Evolutionary conservation across 64 coral and sea anemone genomes (phyloP).

Genomic region (Stichodactyla mertensii): DNA sequence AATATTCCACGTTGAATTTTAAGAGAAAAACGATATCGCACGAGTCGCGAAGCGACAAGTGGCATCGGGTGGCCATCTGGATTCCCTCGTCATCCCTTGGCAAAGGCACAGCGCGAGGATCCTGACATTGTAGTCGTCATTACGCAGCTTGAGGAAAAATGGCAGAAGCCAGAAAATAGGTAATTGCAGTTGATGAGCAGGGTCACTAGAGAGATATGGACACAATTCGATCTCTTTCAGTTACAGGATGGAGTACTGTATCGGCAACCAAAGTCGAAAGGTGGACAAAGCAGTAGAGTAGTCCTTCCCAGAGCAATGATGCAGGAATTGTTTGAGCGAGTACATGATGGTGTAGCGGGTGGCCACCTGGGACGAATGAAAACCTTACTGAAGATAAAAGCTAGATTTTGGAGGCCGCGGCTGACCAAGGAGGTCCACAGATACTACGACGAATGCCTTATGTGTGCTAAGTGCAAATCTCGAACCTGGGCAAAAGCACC

Average conservation of each 20-base stretch:
- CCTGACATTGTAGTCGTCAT: constrained; percentile 31
- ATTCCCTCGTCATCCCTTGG: no score
- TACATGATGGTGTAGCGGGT: constrained; percentile 40
- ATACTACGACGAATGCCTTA: not conserved
- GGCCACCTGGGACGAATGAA: not conserved
- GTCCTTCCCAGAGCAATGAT: not conserved
- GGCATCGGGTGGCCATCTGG: no score
- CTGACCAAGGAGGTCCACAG: constrained; percentile 18
- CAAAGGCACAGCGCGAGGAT: not conserved
- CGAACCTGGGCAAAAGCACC: no score
- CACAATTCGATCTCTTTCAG: constrained; percentile 20
- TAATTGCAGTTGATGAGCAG: constrained; percentile 19
- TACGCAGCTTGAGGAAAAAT: not conserved
- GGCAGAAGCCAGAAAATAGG: constrained; percentile 21
- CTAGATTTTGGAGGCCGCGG: not conserved
- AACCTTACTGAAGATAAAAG: constrained; percentile 19
- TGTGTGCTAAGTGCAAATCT: no score
- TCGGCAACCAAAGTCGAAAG: not conserved
- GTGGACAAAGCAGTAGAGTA: not conserved
- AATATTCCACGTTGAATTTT: no score
- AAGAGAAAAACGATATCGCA: no score
- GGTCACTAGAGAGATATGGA: constrained; percentile 21
- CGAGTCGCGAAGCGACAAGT: no score
- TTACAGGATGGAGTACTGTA: constrained; percentile 19
- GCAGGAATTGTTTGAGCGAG: not conserved